Percentiles rank a stretch among this genome's conserved stretches.
Conservation (phyloP, 2,888 invertebrate species). For the Ceratothoa steindachneri region DNA sequence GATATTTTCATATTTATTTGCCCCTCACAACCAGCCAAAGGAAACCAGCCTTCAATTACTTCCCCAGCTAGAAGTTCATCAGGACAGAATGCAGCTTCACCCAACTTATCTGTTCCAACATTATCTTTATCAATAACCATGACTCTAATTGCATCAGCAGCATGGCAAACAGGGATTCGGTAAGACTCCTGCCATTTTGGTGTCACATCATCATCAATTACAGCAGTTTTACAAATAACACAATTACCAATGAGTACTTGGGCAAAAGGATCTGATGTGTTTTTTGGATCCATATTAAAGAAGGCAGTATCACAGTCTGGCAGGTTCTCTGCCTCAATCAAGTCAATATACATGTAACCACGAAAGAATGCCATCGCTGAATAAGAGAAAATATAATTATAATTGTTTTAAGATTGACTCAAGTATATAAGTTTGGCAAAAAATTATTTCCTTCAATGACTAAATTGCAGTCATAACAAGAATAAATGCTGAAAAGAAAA, state of each 20-base stretch:
- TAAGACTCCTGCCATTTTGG: slow-evolving; percentile 47
- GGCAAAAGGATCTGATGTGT: slow-evolving; percentile 47
- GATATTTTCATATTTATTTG: slow-evolving; percentile 38
- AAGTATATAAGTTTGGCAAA: too few species aligned
- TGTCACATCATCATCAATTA: slow-evolving; percentile 42
- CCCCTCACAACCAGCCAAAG: slow-evolving; percentile 41
- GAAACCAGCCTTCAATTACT: slow-evolving; percentile 40
- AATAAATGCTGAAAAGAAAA: too few species aligned
- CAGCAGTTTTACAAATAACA: slow-evolving; percentile 47
- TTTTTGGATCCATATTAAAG: slow-evolving; percentile 45
- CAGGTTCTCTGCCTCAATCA: slow-evolving; percentile 45
- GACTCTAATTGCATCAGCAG: slow-evolving; percentile 31
- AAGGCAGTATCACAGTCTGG: slow-evolving; percentile 48
- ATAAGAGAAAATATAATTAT: too few species aligned
- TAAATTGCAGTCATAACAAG: too few species aligned
- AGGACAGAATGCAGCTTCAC: slow-evolving; percentile 28
- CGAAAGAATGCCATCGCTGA: slow-evolving; percentile 37
- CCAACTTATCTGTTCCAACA: slow-evolving; percentile 27
- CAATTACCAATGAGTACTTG: slow-evolving; percentile 37
- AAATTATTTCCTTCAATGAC: too few species aligned
- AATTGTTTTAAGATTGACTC: too few species aligned
- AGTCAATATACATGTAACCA: slow-evolving; percentile 41
- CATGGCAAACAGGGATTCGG: slow-evolving; percentile 43
- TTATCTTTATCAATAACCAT: slow-evolving; percentile 46
- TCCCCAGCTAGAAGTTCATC: slow-evolving; percentile 41